These are phyloP conservation scores for Oreochromis tanganicae DNA, from an alignment of 2,113 vertebrate genomes.

Conservation along the genomic window DNA sequence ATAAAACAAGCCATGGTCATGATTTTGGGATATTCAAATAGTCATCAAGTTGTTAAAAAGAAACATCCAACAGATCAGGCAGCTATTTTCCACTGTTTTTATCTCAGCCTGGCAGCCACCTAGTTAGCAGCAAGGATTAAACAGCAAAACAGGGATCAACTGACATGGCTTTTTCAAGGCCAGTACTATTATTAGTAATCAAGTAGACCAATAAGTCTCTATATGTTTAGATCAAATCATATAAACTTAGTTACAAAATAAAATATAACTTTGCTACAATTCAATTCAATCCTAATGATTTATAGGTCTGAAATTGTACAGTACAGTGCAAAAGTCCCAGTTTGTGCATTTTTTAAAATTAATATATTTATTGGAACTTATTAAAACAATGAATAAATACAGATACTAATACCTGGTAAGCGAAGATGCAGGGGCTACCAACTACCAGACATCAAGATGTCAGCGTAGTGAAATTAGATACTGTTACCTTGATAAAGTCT, in stretches of 20 bases:
- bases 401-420: background rate
- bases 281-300: background rate
- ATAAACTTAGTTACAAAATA: background rate
- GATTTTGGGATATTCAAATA: background rate
- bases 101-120: background rate
- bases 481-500: background rate
- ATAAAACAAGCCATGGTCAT: background rate
- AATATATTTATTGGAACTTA: background rate
- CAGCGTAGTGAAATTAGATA: background rate
- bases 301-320: background rate
- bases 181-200: background rate
- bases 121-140: background rate
- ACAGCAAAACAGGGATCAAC: background rate
- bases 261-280: background rate
- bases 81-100: background rate
- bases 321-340: background rate
- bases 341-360: rapidly evolving
- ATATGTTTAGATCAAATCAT: background rate
- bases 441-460: background rate
- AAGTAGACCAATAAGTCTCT: background rate
- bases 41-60: background rate
- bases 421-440: background rate
- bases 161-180: background rate
- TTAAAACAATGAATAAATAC: background rate
- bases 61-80: background rate